Evolutionary conservation across 1,140 invertebrate species (phyloP), one percentile per base, ranked within the genome.

Genomic region (Metaphire vulgaris): DNA sequence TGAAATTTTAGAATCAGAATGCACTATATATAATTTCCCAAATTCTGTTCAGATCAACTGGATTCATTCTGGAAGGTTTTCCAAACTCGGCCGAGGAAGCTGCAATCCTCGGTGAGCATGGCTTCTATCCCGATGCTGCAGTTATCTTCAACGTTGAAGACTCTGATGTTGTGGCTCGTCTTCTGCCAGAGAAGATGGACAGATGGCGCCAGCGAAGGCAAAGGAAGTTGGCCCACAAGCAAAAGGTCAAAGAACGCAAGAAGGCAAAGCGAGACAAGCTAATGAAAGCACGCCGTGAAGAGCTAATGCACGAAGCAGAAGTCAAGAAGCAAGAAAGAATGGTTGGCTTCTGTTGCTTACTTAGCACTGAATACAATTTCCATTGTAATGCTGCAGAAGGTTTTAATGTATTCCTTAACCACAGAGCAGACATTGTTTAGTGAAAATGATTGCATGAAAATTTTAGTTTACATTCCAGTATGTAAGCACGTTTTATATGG

Each of bases 51-150:
- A 85, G 84, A 72, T 84, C 82, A 0, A 83, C 83, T 68, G 86
- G 86, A 0, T 86, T 87, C 79, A 80, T 87, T 16, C 74, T 87
- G 74, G 86, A 87, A 76, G 86, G 85, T 41, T 87, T 86, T 77
- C 86, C 86, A 6, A 77, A 83, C 32, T 85, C 81, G 31, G 75
- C 79, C 66, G 85, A 85, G n/a, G 86, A 87, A 69, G 82, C 80
- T 32, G 77, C 78, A 21, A 85, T 81, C 77, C 73, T 87, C 64
- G 79, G 80, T n/a, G 85, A 87, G n/a, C 79, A 79, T 33, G 84
- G 84, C 14, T 75, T 86, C 65, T 85, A 85, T 75, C 83, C 85
- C 15, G 85, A 87, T 79, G 82, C 80, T 34, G 82, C 82, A n/a
- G 75, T 86, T 30, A 79, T 85, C 56, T 75, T 87, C 1, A 79